Conservation (phyloP, 2,888 invertebrate species). For the Brachypalpus laphriformis region DNA sequence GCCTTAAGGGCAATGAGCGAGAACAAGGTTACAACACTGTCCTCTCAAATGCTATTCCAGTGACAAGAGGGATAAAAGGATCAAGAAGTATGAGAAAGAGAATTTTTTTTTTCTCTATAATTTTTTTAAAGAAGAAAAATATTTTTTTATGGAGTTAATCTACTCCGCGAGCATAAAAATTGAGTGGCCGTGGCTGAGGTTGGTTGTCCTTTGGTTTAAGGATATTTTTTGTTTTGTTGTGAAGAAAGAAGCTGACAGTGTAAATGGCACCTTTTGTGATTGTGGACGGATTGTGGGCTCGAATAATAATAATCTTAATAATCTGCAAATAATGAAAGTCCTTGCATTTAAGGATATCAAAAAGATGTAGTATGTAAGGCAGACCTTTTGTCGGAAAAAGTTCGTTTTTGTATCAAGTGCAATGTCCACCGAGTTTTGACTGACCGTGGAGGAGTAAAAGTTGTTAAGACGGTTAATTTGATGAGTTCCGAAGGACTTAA, state of each 20-base stretch:
- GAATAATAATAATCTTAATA: slow-evolving; percentile 41
- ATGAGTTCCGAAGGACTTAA: no score
- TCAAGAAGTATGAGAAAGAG: slow-evolving; percentile 36
- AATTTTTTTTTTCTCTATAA: slow-evolving; percentile 11
- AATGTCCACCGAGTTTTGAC: not conserved
- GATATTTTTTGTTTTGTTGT: slow-evolving; percentile 12
- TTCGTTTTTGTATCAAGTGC: not conserved
- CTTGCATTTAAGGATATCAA: not conserved
- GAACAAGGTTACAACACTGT: slow-evolving; percentile 62
- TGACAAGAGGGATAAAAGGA: slow-evolving; percentile 45
- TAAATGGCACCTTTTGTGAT: not conserved
- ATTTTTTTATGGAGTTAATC: slow-evolving; percentile 31
- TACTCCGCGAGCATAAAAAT: slow-evolving; percentile 36
- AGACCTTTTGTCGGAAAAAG: not conserved
- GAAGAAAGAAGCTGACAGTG: slow-evolving; percentile 16
- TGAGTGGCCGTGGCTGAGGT: slow-evolving; percentile 26
- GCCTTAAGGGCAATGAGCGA: slow-evolving; percentile 25
- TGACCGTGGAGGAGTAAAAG: no score
- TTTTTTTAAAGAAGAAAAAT: no score
- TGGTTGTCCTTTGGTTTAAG: slow-evolving; percentile 21
- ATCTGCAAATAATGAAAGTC: slow-evolving; percentile 11
- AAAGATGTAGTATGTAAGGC: not conserved
- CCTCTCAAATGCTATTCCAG: slow-evolving; percentile 47
- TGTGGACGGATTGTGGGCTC: slow-evolving; percentile 10
- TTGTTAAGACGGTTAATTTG: not conserved